Base-by-base conservation (phyloP, 2,888 invertebrate genomes). In the Nemotelus pantherinus region DNA sequence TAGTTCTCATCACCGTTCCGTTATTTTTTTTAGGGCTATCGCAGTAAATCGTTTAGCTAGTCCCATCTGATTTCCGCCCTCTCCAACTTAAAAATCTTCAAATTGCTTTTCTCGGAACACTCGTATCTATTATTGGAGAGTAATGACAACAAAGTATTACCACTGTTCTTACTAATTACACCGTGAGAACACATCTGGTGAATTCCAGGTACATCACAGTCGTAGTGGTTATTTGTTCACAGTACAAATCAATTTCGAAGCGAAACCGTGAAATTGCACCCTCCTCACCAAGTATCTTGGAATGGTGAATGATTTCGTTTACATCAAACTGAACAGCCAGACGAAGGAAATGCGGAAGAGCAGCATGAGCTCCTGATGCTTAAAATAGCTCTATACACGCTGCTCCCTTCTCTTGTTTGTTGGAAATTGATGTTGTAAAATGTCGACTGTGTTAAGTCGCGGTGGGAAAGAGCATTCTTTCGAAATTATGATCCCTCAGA, bases 211-310 rank as follows among this genome's bases (percentile, higher is more conserved):
- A 79, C 67, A 48, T 67, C 48, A 44, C 53, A 50, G 50, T 58
- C 60, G 25, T 50, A 53, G 5, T 68, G 58, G 25, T 48, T 79
- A 64, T 77, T 79, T 79, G 76, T 63, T 79, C 79, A 79, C 71
- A 65, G 64, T 71, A 77, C 75, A 79, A 79, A 79, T 79, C 79
- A 79, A 79, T 79, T 79, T 79, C 64, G 68, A 79, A 79, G 67
- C 77, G 75, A 71, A 76, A 71, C 77, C 77, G 76, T 79, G 71
- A 79, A 79, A 79, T 79, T 77, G 67, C 77, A 74, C 74, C 74
- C 74, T 55, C 71, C 63, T 25, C 64, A 55, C 47, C 7, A 25
- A 39, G 58, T 75, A 78, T 76, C 76, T 70, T 47, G 58, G 47
- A 25, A 68, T 47, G 76, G 64, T 50, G 74, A n/a, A 67, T 47